phyloP scores from a whole-genome alignment of 1,140 invertebrate genomes.

The Scaptomyza graminum region DNA sequence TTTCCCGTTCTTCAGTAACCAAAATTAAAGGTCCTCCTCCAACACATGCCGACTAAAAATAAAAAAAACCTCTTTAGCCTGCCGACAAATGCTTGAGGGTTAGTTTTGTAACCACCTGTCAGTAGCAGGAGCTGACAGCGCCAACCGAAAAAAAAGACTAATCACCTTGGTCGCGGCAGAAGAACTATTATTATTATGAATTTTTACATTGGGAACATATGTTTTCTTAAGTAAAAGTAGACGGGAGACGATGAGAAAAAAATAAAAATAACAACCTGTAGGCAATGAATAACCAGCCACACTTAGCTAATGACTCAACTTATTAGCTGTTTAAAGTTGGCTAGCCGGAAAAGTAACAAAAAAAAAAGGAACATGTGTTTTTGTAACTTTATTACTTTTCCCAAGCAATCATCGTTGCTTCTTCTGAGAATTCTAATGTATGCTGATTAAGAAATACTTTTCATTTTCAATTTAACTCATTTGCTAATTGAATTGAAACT shows the following conservation, averaged over 20 bases:
- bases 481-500: constrained; percentile 21
- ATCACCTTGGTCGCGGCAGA: constrained; percentile 20
- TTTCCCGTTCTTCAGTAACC: background rate
- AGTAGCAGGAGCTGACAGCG: constrained; percentile 28
- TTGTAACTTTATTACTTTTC: constrained; percentile 1
- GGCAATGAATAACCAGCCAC: background rate
- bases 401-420: background rate
- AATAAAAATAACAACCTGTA: constrained; percentile 13
- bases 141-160: constrained; percentile 28
- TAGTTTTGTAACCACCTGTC: constrained; percentile 42
- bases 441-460: constrained; percentile 25
- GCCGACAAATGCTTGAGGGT: constrained; percentile 14
- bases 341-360: background rate
- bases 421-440: constrained; percentile 15
- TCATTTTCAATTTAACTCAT: background rate
- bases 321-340: constrained; percentile 5
- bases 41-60: background rate
- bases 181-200: constrained; percentile 25
- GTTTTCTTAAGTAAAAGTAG: constrained; percentile 18
- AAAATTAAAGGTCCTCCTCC: constrained; percentile 1
- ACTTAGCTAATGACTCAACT: constrained; percentile 41
- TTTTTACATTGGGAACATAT: constrained; percentile 21
- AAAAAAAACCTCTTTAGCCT: background rate
- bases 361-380: constrained; percentile 31
- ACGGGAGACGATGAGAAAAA: constrained; percentile 7